These are phyloP conservation scores for Eupithecia tripunctaria DNA, from an alignment of 2,888 invertebrate species.

Conservation along the genomic window DNA sequence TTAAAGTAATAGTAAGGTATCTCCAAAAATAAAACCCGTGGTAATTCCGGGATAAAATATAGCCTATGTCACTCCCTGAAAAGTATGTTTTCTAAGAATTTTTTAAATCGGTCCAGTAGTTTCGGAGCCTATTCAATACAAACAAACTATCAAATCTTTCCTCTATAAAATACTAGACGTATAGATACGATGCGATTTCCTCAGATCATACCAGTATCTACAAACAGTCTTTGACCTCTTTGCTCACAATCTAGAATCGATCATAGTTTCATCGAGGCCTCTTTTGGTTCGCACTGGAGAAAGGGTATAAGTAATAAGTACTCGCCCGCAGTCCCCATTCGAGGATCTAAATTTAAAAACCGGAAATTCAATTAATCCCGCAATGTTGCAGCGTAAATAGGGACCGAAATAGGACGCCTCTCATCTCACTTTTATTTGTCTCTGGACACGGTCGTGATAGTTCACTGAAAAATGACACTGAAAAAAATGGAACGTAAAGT, in stretches of 20 bases:
- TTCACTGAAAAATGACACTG: conserved; percentile 56
- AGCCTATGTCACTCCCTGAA: too few species aligned
- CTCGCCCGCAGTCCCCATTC: conserved; percentile 42
- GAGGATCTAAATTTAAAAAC: conserved; percentile 75
- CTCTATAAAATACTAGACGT: too few species aligned
- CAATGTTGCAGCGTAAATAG: conserved; percentile 78
- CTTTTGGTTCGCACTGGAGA: conserved; percentile 17
- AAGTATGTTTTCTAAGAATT: too few species aligned
- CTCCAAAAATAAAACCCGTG: too few species aligned
- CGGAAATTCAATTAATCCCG: conserved; percentile 81
- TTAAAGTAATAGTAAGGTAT: too few species aligned
- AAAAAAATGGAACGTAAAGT: conserved; percentile 66
- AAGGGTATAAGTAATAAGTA: conserved; percentile 8
- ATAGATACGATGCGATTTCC: too few species aligned
- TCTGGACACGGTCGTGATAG: conserved; percentile 47
- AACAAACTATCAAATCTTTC: too few species aligned
- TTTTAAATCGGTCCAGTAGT: too few species aligned
- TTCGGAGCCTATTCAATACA: too few species aligned
- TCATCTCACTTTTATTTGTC: conserved; percentile 72
- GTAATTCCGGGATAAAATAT: too few species aligned
- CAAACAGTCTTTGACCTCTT: neutral
- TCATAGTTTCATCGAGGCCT: neutral
- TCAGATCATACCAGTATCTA: neutral
- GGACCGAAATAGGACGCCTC: conserved; percentile 76
- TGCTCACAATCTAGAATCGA: neutral